A percentile compares a stretch with the other conserved stretches of the same genome.
These are phyloP conservation scores for Mola mola DNA, from an alignment of 2,113 vertebrate species.

Conservation along the genomic window DNA sequence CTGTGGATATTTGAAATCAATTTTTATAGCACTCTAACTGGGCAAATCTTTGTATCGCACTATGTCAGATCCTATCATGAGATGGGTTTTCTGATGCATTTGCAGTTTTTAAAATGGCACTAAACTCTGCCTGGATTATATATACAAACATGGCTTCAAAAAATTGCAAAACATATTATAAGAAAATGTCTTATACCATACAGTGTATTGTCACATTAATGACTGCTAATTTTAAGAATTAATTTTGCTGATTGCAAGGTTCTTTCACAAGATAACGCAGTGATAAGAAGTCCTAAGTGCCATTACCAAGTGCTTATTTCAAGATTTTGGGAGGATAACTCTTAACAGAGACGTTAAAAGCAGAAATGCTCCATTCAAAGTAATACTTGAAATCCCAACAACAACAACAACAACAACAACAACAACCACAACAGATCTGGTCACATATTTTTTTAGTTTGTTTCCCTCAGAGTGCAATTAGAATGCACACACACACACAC, in stretches of 20 bases:
- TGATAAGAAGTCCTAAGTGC: slow-evolving; percentile 43
- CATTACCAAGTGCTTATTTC: slow-evolving; percentile 41
- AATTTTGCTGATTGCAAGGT: slow-evolving; percentile 16
- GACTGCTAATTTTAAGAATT: slow-evolving; percentile 12
- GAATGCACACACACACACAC: too few species aligned
- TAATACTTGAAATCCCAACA: slow-evolving; percentile 27
- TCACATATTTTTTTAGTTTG: slow-evolving; percentile 8
- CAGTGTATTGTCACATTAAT: neutral
- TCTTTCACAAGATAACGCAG: slow-evolving; percentile 27
- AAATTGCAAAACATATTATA: slow-evolving; percentile 7
- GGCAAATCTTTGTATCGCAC: neutral
- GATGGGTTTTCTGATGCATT: too few species aligned
- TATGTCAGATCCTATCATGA: slow-evolving; percentile 6
- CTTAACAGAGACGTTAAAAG: slow-evolving; percentile 38
- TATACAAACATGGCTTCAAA: neutral
- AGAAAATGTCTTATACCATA: slow-evolving; percentile 7
- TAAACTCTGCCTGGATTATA: slow-evolving; percentile 58
- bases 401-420: slow-evolving; percentile 2
- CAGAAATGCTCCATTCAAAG: slow-evolving; percentile 39
- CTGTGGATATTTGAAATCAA: slow-evolving; percentile 6
- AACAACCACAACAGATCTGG: slow-evolving; percentile 17
- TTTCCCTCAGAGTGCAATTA: slow-evolving; percentile 19
- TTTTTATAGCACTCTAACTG: slow-evolving; percentile 3
- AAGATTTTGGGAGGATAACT: slow-evolving; percentile 19
- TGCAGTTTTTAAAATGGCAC: slow-evolving; percentile 12